Conservation (phyloP, 2,113 vertebrate species). For the Sitta europaea region DNA sequence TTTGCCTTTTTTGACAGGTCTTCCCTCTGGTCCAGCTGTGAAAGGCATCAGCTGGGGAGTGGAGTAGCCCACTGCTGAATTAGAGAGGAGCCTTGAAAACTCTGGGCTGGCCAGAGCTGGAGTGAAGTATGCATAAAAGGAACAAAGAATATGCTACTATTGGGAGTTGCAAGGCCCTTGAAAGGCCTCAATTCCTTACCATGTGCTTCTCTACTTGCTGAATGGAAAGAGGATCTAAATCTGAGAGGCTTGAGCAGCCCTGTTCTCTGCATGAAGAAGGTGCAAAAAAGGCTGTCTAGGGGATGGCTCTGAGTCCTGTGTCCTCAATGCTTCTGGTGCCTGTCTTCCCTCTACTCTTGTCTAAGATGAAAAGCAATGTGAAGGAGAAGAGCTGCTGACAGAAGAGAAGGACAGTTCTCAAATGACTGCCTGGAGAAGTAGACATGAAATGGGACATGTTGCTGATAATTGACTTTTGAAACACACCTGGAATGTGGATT, state of each 20-base stretch:
- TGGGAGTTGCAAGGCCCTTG: not conserved
- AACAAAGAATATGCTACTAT: not conserved
- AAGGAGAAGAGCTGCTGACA: not conserved
- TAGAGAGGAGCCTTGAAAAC: not conserved
- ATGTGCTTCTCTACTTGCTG: not conserved
- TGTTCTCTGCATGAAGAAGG: not conserved
- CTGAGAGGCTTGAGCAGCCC: not conserved
- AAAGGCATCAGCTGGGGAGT: not conserved
- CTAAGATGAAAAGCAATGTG: not conserved
- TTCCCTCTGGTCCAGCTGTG: not conserved
- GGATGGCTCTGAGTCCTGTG: not conserved
- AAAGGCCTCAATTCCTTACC: not conserved
- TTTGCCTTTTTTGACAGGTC: not conserved
- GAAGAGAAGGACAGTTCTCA: not conserved
- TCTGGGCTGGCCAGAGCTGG: not conserved
- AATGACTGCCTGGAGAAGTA: not conserved
- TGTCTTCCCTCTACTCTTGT: not conserved
- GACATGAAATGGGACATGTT: accelerated
- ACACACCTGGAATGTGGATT: not conserved
- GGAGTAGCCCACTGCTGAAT: not conserved
- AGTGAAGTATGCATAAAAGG: not conserved
- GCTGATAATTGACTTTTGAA: not conserved
- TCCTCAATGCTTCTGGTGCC: not conserved
- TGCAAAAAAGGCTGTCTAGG: not conserved
- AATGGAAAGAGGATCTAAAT: not conserved